A percentile compares a stretch with the other conserved stretches of the same genome.
Conservation (phyloP, 64 coral and sea anemone genomes). For the Stichodactyla mertensii region DNA sequence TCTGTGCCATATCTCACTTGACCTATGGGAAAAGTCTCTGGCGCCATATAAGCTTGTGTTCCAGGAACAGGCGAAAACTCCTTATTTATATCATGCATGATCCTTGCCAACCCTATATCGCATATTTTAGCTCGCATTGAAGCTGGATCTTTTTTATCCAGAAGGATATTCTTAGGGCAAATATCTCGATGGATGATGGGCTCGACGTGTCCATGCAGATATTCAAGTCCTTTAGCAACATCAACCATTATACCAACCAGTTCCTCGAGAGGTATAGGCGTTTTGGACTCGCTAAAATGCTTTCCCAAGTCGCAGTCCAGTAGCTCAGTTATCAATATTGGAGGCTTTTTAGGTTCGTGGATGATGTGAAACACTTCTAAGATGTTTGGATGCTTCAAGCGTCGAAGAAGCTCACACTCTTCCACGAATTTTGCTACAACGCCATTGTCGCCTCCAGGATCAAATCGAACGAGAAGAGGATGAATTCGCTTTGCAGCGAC, state of each 20-base stretch:
- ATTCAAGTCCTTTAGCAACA: constrained; percentile 66
- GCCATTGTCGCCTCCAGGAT: neutral
- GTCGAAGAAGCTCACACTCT: constrained; percentile 10
- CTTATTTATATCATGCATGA: neutral
- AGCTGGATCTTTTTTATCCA: constrained; percentile 6
- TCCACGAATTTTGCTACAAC: constrained; percentile 15
- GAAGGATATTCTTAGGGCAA: constrained; percentile 67
- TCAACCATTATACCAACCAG: constrained; percentile 64
- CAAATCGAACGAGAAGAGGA: neutral
- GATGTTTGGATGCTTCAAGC: constrained; percentile 10
- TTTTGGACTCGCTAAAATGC: constrained; percentile 28
- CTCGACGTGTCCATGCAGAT: constrained; percentile 45
- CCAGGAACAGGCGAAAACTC: constrained; percentile 14
- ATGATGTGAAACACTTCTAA: neutral
- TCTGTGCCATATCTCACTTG: neutral
- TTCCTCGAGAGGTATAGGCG: constrained; percentile 47
- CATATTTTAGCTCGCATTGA: constrained; percentile 62
- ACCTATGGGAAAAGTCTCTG: neutral
- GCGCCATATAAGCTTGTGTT: constrained; percentile 19
- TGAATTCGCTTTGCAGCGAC: constrained; percentile 27
- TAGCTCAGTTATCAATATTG: constrained; percentile 66
- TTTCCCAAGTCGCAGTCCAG: constrained; percentile 59
- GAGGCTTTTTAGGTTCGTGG: constrained; percentile 7
- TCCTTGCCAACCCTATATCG: constrained; percentile 71
- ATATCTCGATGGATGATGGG: constrained; percentile 65